Percentiles rank a stretch among this genome's conserved stretches.
Conservation (phyloP, 2,888 invertebrate genomes). For the Tetranychus piercei region DNA sequence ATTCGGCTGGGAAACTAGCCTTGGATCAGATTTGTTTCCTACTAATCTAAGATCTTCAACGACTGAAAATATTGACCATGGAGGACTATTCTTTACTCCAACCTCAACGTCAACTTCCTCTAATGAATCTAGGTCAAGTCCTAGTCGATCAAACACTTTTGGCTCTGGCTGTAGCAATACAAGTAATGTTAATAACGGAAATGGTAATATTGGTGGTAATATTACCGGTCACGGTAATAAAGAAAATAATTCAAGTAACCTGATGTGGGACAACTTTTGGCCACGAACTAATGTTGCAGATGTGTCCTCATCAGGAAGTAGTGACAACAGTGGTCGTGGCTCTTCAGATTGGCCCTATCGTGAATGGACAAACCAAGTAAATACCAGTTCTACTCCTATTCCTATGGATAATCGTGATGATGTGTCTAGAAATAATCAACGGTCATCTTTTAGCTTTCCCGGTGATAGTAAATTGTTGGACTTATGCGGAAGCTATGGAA, state of each 20-base stretch:
- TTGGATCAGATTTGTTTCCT: conserved; percentile 15
- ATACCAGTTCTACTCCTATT: conserved; percentile 8
- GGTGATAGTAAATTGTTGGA: conserved; percentile 10
- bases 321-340: background rate
- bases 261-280: conserved; percentile 2
- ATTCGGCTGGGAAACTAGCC: conserved; percentile 17
- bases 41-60: background rate
- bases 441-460: conserved; percentile 9
- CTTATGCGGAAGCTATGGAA: conserved; percentile 1
- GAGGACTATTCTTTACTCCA: conserved; percentile 3
- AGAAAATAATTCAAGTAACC: background rate
- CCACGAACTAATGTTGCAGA: background rate
- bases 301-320: background rate
- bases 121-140: background rate
- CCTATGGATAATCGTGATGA: conserved; percentile 4
- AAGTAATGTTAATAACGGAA: background rate
- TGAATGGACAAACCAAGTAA: conserved; percentile 2
- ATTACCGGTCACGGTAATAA: background rate
- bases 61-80: conserved; percentile 9
- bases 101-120: background rate
- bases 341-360: background rate
- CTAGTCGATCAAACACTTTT: background rate
- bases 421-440: background rate
- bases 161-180: background rate
- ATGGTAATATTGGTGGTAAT: background rate